These are phyloP conservation scores for Aradophagus sp. DNA, from an alignment of 1,140 invertebrate species.

Conservation along the genomic window DNA sequence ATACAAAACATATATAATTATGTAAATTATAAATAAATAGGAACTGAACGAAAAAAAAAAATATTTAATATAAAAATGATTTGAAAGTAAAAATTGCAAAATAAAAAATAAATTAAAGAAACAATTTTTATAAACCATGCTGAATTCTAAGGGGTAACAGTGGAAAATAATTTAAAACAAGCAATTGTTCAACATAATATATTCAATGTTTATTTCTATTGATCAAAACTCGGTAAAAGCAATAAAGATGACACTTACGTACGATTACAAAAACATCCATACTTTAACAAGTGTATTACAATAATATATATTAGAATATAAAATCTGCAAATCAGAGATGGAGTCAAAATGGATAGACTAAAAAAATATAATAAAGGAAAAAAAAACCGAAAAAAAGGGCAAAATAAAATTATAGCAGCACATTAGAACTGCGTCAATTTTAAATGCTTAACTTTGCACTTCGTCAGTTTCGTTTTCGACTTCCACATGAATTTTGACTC, in stretches of 20 bases:
- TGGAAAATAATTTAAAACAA: conserved; percentile 32
- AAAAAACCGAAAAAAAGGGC: neutral
- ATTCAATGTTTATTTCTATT: conserved; percentile 39
- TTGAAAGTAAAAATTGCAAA: too few relatives aligned
- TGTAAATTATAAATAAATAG: too few relatives aligned
- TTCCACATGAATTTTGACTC: conserved; percentile 20
- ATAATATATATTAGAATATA: conserved; percentile 52
- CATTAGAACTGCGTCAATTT: too few relatives aligned
- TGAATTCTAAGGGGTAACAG: too few relatives aligned
- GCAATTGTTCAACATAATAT: conserved; percentile 40
- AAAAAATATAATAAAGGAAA: neutral
- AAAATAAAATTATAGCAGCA: too few relatives aligned
- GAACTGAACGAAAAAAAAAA: too few relatives aligned
- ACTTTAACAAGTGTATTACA: conserved; percentile 50
- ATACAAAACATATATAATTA: too few relatives aligned
- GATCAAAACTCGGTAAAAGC: conserved; percentile 41
- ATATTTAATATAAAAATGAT: too few relatives aligned
- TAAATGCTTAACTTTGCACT: too few relatives aligned
- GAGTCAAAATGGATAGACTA: conserved; percentile 22
- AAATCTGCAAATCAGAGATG: conserved; percentile 36
- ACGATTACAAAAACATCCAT: conserved; percentile 50
- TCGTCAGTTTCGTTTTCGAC: too few relatives aligned
- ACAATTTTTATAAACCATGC: too few relatives aligned
- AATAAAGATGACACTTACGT: conserved; percentile 44
- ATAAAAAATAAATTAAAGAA: too few relatives aligned